phyloP scores from a whole-genome alignment of 2,113 vertebrate genomes.

The Coptodon rendalli region DNA sequence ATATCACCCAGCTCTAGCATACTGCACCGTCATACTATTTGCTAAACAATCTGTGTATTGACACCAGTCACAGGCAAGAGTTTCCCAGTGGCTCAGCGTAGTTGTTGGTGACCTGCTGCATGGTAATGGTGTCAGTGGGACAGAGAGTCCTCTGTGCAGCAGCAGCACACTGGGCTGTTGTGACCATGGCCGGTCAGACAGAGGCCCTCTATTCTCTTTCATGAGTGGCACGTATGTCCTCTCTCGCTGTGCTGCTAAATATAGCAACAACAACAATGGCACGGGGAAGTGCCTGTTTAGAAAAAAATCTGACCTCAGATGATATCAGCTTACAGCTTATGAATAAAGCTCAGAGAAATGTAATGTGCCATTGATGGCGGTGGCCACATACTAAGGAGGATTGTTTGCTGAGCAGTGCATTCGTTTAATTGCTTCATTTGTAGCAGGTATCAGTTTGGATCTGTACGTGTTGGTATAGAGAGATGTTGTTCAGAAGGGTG shows the following conservation, averaged over 20 bases:
- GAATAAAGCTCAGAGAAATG: conserved; percentile 40
- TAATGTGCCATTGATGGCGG: background rate
- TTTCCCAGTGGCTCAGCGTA: background rate
- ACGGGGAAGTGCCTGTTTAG: conserved; percentile 23
- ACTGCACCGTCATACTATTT: background rate
- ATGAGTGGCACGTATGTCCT: conserved; percentile 58
- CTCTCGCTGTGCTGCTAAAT: conserved; percentile 45
- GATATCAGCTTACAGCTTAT: conserved; percentile 50
- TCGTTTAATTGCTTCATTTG: background rate
- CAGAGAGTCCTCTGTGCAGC: conserved; percentile 53
- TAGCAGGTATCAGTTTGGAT: background rate
- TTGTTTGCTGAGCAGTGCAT: background rate
- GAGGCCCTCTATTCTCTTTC: conserved; percentile 48
- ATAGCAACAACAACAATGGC: conserved; percentile 62
- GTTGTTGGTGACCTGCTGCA: conserved; percentile 36
- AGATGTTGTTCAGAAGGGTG: background rate
- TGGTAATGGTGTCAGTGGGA: conserved; percentile 41
- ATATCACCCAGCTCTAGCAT: background rate
- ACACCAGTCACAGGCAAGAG: background rate
- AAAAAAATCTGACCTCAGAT: conserved; percentile 38
- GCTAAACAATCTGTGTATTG: background rate
- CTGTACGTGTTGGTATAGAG: background rate
- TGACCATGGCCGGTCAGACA: conserved; percentile 41
- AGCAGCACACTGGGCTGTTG: conserved; percentile 63
- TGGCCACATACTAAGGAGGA: background rate